Base-by-base conservation (phyloP, 2,113 vertebrate species). In the Oryzias curvinotus region DNA sequence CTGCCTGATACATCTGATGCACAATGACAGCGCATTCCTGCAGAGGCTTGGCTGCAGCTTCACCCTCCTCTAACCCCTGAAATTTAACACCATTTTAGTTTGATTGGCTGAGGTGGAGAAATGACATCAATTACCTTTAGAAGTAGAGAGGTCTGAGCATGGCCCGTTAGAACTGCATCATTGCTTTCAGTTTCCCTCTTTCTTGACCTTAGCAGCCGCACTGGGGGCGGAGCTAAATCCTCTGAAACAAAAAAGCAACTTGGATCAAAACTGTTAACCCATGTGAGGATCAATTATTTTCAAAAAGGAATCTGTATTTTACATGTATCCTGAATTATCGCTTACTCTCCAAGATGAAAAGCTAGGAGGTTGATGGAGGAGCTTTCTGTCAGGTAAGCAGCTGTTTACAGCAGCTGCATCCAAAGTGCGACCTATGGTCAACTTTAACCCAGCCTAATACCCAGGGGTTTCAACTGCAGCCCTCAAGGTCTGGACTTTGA, bases 121-220 rank as follows among this genome's bases (percentile, higher is more conserved):
- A n/a, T 55, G 1, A 49, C 0, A 3, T 25, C 5, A 60, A 5
- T 54, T 57, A 86, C 85, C 82, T 81, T 68, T 21, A 49, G 61
- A 63, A 57, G 15, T 17, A 60, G 26, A 65, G 18, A 1, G 43
- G 47, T 21, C 19, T 62, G 59, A 51, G 30, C 58, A 25, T 66
- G 25, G 14, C 19, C 28, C 0, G 50, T 49, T 21, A 42, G 46
- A 7, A 18, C 21, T 1, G 14, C 19, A 4, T 68, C 57, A 15
- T 79, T 74, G 16, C 45, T 30, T 42, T 54, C 25, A 52, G 17
- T 25, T 16, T 65, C 52, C 61, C 74, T 86, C 68, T 80, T 83
- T 23, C 54, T 87, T 44, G 68, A 68, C 46, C 77, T 72, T 28
- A 77, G 67, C 5, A 61, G 30, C 3, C 52, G 67, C 23, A 46